Evolutionary conservation across 2,888 invertebrate species (phyloP).

Genomic region (Lutraria lutraria): DNA sequence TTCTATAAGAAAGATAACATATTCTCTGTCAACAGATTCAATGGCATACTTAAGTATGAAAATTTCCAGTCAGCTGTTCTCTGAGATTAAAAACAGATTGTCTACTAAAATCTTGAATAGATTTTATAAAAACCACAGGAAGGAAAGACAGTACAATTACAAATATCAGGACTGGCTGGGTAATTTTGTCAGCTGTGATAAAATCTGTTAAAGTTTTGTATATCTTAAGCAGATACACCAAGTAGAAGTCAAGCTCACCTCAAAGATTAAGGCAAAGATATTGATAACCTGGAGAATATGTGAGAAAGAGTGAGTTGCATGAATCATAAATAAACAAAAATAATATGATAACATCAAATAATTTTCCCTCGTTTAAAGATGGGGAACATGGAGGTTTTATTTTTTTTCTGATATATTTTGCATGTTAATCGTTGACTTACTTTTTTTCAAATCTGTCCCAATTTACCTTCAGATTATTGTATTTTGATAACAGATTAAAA

Average conservation of each 20-base stretch:
- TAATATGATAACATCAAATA: slow-evolving; percentile 37
- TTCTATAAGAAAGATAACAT: not conserved
- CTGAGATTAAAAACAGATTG: slow-evolving; percentile 15
- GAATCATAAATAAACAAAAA: slow-evolving; percentile 40
- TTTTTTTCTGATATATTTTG: not conserved
- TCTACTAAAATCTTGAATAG: slow-evolving; percentile 13
- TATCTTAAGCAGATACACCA: slow-evolving; percentile 25
- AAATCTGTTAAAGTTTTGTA: slow-evolving; percentile 37
- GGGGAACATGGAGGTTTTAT: not conserved
- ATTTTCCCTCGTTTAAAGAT: not conserved
- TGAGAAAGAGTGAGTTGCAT: slow-evolving; percentile 33
- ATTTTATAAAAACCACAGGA: slow-evolving; percentile 27
- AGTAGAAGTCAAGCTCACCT: slow-evolving; percentile 39
- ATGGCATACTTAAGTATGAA: not conserved
- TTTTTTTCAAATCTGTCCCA: not conserved
- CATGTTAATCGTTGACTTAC: not conserved
- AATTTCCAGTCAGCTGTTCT: slow-evolving; percentile 13
- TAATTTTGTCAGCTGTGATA: slow-evolving; percentile 33
- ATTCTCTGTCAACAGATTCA: not conserved
- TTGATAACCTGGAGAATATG: slow-evolving; percentile 38
- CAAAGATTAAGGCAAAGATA: slow-evolving; percentile 5
- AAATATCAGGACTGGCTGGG: slow-evolving; percentile 13
- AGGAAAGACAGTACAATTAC: slow-evolving; percentile 8
- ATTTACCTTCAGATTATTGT: not conserved
- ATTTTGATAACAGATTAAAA: not conserved